Conservation (phyloP, 92 coral and sea anemone genomes). For the Parazoanthus swiftii region DNA sequence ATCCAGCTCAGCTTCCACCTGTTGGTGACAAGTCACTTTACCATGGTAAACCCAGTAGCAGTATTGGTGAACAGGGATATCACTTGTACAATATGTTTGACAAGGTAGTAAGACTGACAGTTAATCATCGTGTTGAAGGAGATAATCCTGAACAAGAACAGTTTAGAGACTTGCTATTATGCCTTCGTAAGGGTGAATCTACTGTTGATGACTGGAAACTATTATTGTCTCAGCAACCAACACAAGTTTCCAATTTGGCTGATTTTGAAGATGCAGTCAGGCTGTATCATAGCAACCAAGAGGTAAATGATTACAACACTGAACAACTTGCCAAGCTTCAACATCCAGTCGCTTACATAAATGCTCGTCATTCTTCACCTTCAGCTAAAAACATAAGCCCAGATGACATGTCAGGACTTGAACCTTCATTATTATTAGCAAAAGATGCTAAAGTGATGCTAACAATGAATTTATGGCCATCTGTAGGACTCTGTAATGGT, state of each 20-base stretch:
- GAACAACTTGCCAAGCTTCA: no score
- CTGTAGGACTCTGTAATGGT: neutral
- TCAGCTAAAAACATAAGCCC: neutral
- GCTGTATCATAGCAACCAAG: neutral
- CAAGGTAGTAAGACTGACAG: neutral
- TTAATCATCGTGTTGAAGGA: slow-evolving; percentile 17
- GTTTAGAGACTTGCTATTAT: slow-evolving; percentile 5
- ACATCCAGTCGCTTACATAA: neutral
- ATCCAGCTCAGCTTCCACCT: no score
- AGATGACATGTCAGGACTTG: neutral
- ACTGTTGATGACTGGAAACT: slow-evolving; percentile 22
- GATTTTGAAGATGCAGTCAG: neutral
- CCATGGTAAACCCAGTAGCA: neutral
- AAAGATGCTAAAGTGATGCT: neutral
- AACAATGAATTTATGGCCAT: no score
- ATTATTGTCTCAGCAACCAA: slow-evolving; percentile 2
- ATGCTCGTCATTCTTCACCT: neutral
- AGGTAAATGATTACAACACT: no score
- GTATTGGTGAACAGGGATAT: slow-evolving; percentile 19
- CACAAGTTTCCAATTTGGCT: neutral
- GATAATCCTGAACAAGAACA: neutral
- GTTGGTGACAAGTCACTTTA: no score
- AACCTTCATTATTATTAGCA: neutral
- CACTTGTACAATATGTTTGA: neutral
- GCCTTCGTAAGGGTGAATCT: slow-evolving; percentile 19